Conservation (phyloP, 2,113 vertebrate species). For the Recurvirostra avosetta region DNA sequence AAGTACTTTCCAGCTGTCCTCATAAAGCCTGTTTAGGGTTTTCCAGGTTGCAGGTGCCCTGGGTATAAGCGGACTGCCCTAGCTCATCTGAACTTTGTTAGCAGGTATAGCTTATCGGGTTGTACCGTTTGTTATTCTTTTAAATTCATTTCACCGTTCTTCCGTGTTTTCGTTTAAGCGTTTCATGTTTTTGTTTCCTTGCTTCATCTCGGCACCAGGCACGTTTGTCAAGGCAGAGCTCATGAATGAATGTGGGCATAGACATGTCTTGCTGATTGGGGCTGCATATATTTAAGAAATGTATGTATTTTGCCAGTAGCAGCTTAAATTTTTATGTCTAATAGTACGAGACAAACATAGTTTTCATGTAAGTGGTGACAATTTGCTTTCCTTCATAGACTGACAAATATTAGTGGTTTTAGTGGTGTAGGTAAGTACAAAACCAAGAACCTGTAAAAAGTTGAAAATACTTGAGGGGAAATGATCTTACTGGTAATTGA, state of each 20-base stretch:
- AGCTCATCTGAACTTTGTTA: fast-evolving
- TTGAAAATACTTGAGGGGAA: background rate
- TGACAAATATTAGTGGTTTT: background rate
- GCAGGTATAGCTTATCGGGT: background rate
- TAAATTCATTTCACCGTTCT: background rate
- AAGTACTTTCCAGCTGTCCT: background rate
- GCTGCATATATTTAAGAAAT: background rate
- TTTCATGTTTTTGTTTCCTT: background rate
- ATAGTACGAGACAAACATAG: background rate
- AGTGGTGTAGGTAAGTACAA: background rate
- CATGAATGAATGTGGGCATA: background rate
- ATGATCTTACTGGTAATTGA: background rate
- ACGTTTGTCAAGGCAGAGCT: background rate
- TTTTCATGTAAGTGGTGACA: background rate
- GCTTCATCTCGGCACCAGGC: background rate
- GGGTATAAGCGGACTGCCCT: background rate
- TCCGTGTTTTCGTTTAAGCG: background rate
- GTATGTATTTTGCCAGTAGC: background rate
- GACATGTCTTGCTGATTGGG: background rate
- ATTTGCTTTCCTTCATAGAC: background rate
- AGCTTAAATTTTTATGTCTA: background rate
- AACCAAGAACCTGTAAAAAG: background rate
- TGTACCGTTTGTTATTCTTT: background rate
- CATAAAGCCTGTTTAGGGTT: background rate
- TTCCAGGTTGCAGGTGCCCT: too few relatives aligned